These are phyloP conservation scores for Agrilus biguttatus DNA, from an alignment of 2,888 invertebrate genomes.

Conservation along the genomic window DNA sequence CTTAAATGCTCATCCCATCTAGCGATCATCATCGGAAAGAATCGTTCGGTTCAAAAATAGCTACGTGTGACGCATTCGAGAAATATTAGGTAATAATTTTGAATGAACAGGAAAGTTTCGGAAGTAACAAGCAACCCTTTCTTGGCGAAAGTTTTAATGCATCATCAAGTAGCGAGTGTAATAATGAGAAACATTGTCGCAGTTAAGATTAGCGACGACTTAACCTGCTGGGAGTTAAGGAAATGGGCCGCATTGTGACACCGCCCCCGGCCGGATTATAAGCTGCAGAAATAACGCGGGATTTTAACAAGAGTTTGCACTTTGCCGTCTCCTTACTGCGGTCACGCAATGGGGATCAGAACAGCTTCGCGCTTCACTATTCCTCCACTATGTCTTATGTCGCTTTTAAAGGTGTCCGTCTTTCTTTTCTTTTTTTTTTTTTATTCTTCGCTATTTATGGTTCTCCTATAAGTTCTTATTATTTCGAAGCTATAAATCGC, in stretches of 20 bases:
- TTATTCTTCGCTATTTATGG: too few relatives aligned
- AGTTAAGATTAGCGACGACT: conserved; percentile 16
- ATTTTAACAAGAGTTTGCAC: conserved; percentile 19
- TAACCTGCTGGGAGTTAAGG: conserved; percentile 19
- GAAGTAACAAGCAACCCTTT: conserved; percentile 10
- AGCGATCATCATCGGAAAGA: too few relatives aligned
- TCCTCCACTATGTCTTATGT: too few relatives aligned
- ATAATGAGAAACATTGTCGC: conserved; percentile 13
- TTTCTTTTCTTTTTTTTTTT: too few relatives aligned
- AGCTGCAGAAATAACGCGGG: conserved; percentile 22
- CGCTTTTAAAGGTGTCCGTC: too few relatives aligned
- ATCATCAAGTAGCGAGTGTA: conserved; percentile 17
- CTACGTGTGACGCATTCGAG: too few relatives aligned
- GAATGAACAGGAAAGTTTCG: conserved; percentile 7
- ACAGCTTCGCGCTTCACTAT: conserved; percentile 2
- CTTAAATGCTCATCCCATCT: too few relatives aligned
- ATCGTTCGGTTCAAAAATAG: too few relatives aligned
- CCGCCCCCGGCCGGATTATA: conserved; percentile 24
- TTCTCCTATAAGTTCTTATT: too few relatives aligned
- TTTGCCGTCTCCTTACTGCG: conserved; percentile 10
- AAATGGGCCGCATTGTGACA: conserved; percentile 17
- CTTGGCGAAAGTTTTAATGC: conserved; percentile 13
- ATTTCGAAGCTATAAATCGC: too few relatives aligned
- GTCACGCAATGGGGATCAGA: conserved; percentile 9
- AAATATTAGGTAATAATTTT: neutral